Percentiles rank a stretch among this genome's conserved stretches.
phyloP scores from a whole-genome alignment of 2,888 invertebrate genomes.

The Zygogramma bicolorata region DNA sequence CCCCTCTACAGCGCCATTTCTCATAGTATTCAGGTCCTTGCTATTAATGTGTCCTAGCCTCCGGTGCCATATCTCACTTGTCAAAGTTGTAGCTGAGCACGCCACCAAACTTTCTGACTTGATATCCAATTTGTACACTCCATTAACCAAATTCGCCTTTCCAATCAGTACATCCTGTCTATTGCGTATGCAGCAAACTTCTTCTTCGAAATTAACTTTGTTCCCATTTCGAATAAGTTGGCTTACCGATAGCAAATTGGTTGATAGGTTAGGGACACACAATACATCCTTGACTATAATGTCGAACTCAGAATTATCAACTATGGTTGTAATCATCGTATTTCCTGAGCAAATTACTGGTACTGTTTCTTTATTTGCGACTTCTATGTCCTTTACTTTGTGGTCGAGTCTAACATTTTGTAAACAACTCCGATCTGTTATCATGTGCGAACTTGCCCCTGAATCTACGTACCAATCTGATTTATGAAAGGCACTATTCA shows the following conservation, averaged over 20 bases:
- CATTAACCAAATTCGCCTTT: background rate
- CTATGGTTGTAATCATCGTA: conserved; percentile 37
- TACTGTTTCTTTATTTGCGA: conserved; percentile 40
- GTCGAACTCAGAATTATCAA: conserved; percentile 18
- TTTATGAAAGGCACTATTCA: conserved; percentile 35
- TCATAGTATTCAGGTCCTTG: conserved; percentile 29
- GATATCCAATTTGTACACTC: background rate
- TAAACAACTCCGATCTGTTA: conserved; percentile 28
- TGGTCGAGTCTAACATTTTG: conserved; percentile 15
- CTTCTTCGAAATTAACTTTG: background rate
- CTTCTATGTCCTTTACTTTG: conserved; percentile 37
- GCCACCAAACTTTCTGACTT: background rate
- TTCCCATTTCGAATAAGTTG: background rate
- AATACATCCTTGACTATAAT: conserved; percentile 39
- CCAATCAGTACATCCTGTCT: background rate
- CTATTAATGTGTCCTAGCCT: conserved; percentile 40
- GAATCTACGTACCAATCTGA: conserved; percentile 53
- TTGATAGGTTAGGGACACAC: conserved; percentile 44
- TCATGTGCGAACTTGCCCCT: conserved; percentile 51
- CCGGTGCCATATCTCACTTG: conserved; percentile 42
- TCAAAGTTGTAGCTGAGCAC: background rate
- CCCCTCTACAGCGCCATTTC: conserved; percentile 19
- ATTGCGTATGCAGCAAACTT: background rate
- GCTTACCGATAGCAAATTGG: background rate
- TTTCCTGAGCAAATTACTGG: conserved; percentile 43